Percentiles rank a stretch among this genome's conserved stretches.
phyloP scores from a whole-genome alignment of 2,113 vertebrate genomes.

The Micromys minutus region DNA sequence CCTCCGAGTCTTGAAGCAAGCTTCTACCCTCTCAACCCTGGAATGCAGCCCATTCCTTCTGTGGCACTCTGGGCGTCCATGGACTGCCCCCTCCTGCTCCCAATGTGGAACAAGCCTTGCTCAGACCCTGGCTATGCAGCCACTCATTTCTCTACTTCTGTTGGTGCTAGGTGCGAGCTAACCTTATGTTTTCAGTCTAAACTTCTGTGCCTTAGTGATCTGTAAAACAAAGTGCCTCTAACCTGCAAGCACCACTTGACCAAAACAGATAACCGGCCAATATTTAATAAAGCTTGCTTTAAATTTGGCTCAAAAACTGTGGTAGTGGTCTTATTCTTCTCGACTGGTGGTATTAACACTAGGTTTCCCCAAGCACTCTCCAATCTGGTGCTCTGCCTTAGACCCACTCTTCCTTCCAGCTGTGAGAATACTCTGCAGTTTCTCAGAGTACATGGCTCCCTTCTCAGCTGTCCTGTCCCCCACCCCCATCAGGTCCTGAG shows the following conservation, averaged over 20 bases:
- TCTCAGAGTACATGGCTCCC: background rate
- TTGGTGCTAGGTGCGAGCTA: background rate
- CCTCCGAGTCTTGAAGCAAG: conserved; percentile 83
- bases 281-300: background rate
- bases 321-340: background rate
- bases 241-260: background rate
- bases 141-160: background rate
- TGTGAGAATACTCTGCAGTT: background rate
- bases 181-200: background rate
- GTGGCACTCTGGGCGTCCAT: background rate
- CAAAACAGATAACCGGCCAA: background rate
- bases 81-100: background rate
- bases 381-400: background rate
- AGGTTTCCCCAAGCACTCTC: background rate
- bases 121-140: background rate
- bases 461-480: background rate
- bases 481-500: too few relatives aligned
- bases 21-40: conserved; percentile 71
- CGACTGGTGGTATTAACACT: too few relatives aligned
- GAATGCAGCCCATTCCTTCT: background rate
- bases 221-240: background rate
- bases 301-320: background rate
- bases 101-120: background rate
- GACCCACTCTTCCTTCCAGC: background rate
- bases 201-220: background rate